Evolutionary conservation across 2,888 invertebrate species (phyloP).

Genomic region (Conops quadrifasciatus): DNA sequence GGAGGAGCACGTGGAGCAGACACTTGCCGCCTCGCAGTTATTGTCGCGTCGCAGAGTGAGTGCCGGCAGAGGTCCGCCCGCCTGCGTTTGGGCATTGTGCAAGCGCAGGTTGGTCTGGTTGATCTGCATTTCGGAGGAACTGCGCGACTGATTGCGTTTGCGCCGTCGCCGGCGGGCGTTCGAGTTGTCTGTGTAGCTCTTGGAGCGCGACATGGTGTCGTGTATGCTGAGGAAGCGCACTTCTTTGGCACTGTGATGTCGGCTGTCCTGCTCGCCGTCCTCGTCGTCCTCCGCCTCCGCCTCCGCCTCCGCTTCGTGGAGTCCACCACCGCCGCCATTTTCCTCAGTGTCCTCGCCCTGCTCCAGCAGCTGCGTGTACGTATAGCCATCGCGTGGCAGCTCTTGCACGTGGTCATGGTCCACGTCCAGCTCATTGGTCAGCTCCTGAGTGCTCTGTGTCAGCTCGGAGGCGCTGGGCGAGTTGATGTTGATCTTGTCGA

Average conservation of each 20-base stretch:
- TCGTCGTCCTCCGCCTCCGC: constrained; percentile 43
- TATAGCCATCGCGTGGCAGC: constrained; percentile 55
- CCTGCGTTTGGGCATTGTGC: constrained; percentile 60
- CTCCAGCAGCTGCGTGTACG: constrained; percentile 52
- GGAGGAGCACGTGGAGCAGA: constrained; percentile 91
- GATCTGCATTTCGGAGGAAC: constrained; percentile 64
- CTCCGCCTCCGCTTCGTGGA: constrained; percentile 43
- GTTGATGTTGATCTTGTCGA: constrained; percentile 62
- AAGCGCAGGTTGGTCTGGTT: constrained; percentile 60
- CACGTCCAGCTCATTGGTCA: constrained; percentile 59
- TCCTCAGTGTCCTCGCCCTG: constrained; percentile 41
- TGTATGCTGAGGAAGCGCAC: constrained; percentile 63
- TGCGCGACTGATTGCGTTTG: constrained; percentile 61
- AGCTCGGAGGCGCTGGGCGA: constrained; percentile 60
- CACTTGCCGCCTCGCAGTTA: constrained; percentile 75
- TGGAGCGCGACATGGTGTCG: constrained; percentile 67
- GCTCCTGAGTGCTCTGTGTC: constrained; percentile 63
- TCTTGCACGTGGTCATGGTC: constrained; percentile 53
- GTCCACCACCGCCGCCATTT: too few relatives aligned
- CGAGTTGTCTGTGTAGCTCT: constrained; percentile 68
- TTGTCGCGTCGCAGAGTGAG: constrained; percentile 49
- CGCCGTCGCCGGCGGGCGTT: constrained; percentile 60
- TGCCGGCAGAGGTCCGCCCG: constrained; percentile 42
- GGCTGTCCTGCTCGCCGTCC: constrained; percentile 41
- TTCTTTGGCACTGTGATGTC: constrained; percentile 55